Evolutionary conservation across 2,888 invertebrate genomes (phyloP), one percentile per base, ranked within the genome.

Genomic region (Agonopterix heracliana): DNA sequence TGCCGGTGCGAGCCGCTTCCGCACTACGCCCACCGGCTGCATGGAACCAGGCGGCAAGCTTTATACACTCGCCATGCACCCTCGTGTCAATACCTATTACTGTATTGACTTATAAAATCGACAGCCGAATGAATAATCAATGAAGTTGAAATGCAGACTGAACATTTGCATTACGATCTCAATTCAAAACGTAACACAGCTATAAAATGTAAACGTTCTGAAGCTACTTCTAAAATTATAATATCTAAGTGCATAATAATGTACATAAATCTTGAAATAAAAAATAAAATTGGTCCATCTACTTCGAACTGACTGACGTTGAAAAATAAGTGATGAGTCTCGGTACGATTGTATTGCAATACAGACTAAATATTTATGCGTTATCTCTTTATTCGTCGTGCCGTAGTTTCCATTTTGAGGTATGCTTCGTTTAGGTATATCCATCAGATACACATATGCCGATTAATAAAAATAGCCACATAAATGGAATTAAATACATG

Each of bases 321-420:
- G 75, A 78, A 76, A 79, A 78, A 81, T 76, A 75, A 69, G 69
- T 65, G 68, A 71, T 61, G 66, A 67, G 63, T 63, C 66, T 67
- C 62, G 67, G 63, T 59, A 38, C 65, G 67, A 60, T 61, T 60
- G 61, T 71, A 70, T 73, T 71, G 77, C 71, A 74, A 75, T 71
- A 65, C 61, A 59, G 63, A 67, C 66, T 77, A 75, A 77, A 79
- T 79, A 78, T 79, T 74, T 72, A 80, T 80, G 67, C 57, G 55
- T 56, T 54, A 59, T 59, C 61, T 65, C 65, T 65, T 67, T 61
- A 69, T 68, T 67, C 65, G 64, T 68, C 66, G 67, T 65, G 63
- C 58, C 61, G n/a, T 12, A 4, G 7, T 8, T 63, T 65, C 59
- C 58, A 66, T 65, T 64, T 64, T 63, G 58, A 62, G 63, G 65